Evolutionary conservation across 2,888 invertebrate genomes (phyloP).

Genomic region (Drosophila mettleri): DNA sequence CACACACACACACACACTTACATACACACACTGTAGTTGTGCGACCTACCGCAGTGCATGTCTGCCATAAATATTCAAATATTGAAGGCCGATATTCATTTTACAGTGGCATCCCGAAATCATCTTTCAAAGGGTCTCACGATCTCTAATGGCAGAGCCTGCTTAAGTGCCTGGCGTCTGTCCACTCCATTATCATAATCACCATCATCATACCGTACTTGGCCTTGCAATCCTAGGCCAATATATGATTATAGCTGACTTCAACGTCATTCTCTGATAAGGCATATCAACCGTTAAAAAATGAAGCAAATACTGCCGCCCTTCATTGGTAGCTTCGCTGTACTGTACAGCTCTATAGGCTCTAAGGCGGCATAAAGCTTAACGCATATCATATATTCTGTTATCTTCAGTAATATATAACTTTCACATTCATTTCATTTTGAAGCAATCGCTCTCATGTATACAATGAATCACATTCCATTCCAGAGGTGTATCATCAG

Average conservation of each 20-base stretch:
- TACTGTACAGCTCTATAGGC: not conserved
- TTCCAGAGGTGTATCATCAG: slow-evolving; percentile 1
- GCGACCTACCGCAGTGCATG: slow-evolving; percentile 65
- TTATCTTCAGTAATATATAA: not conserved
- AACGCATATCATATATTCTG: too few species aligned
- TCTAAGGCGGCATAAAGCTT: not conserved
- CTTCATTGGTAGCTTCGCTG: slow-evolving; percentile 9
- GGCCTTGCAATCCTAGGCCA: slow-evolving; percentile 20
- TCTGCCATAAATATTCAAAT: slow-evolving; percentile 68
- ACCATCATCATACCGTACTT: not conserved
- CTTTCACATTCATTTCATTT: not conserved
- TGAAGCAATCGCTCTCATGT: not conserved
- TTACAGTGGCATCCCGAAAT: slow-evolving; percentile 67
- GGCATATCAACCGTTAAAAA: slow-evolving; percentile 22
- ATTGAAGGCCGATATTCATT: slow-evolving; percentile 43
- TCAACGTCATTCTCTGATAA: slow-evolving; percentile 44
- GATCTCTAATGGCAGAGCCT: slow-evolving; percentile 11
- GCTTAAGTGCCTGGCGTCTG: slow-evolving; percentile 66
- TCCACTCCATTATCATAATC: slow-evolving; percentile 36
- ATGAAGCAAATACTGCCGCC: not conserved
- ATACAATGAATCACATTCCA: slow-evolving; percentile 24
- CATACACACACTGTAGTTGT: not conserved
- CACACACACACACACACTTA: slow-evolving; percentile 20
- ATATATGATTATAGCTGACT: not conserved
- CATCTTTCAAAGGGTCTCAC: slow-evolving; percentile 52